phyloP scores from a whole-genome alignment of 2,888 invertebrate genomes.

The Biston stratarius region DNA sequence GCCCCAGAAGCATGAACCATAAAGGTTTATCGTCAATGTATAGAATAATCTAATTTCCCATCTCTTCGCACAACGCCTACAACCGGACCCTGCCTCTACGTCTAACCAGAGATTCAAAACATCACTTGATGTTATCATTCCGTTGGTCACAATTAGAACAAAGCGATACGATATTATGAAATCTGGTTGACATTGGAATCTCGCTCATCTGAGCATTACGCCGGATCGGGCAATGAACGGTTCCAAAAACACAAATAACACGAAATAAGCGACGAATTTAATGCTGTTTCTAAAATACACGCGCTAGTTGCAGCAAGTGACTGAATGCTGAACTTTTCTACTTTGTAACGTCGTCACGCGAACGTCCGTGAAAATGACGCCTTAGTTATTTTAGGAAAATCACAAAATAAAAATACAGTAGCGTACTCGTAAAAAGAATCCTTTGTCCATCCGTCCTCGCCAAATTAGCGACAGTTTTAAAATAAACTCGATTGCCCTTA shows the following conservation, averaged over 20 bases:
- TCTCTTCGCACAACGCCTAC: neutral
- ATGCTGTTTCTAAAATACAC: neutral
- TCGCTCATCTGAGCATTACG: constrained; percentile 10
- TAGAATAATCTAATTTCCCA: neutral
- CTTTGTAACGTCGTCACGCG: neutral
- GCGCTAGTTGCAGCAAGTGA: neutral
- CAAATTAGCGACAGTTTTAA: constrained; percentile 65
- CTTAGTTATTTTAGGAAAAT: constrained; percentile 11
- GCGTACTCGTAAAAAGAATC: constrained; percentile 27
- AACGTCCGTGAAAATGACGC: constrained; percentile 12
- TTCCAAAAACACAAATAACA: constrained; percentile 1
- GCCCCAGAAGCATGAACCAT: too few relatives aligned
- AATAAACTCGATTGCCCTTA: constrained; percentile 78
- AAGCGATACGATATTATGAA: constrained; percentile 28
- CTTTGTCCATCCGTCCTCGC: constrained; percentile 42
- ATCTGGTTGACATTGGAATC: constrained; percentile 24
- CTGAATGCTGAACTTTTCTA: neutral
- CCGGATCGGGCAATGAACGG: neutral
- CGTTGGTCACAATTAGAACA: constrained; percentile 12
- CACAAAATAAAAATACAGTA: constrained; percentile 23
- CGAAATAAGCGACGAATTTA: neutral
- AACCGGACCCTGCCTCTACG: neutral
- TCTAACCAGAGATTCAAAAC: neutral
- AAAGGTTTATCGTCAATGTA: neutral
- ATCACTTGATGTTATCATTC: constrained; percentile 13